Conservation (phyloP, 2,888 invertebrate genomes). For the Pristionchus fissidentatus region DNA sequence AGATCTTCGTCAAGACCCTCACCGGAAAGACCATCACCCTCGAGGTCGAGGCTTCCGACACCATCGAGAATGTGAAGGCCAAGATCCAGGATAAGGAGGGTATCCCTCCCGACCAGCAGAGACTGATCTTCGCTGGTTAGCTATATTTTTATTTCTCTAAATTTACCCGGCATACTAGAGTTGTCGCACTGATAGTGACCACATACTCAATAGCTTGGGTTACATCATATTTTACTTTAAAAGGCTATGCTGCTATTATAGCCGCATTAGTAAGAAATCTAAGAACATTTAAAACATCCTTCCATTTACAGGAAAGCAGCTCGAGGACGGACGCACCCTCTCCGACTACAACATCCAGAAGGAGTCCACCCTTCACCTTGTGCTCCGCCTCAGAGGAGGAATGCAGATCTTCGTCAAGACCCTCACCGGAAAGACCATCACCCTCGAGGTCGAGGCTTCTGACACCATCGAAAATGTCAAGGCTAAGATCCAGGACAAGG, state of each 20-base stretch:
- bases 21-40: slow-evolving; percentile 86
- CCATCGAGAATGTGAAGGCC: slow-evolving; percentile 74
- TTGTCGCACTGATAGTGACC: slow-evolving; percentile 18
- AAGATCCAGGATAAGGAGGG: slow-evolving; percentile 74
- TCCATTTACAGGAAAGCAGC: slow-evolving; percentile 55
- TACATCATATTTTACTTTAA: neutral
- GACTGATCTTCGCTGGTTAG: slow-evolving; percentile 69
- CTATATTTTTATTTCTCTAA: neutral
- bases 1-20: slow-evolving; percentile 95
- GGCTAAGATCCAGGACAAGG: slow-evolving; percentile 74
- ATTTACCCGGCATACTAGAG: neutral
- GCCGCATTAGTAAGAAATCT: slow-evolving; percentile 18
- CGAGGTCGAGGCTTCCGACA: slow-evolving; percentile 73
- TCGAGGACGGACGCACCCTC: slow-evolving; percentile 65
- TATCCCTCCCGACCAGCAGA: slow-evolving; percentile 73
- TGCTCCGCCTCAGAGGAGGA: slow-evolving; percentile 44
- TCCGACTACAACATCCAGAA: slow-evolving; percentile 68
- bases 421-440: slow-evolving; percentile 87
- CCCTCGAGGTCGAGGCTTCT: slow-evolving; percentile 72
- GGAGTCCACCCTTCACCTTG: slow-evolving; percentile 58
- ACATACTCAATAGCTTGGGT: slow-evolving; percentile 7
- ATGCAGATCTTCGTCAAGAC: slow-evolving; percentile 98
- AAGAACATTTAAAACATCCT: no score
- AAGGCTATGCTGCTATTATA: neutral
- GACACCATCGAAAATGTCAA: slow-evolving; percentile 74